Evolutionary conservation across 2,888 invertebrate genomes (phyloP), one percentile per base, ranked within the genome.

Genomic region (Athalia cordata): DNA sequence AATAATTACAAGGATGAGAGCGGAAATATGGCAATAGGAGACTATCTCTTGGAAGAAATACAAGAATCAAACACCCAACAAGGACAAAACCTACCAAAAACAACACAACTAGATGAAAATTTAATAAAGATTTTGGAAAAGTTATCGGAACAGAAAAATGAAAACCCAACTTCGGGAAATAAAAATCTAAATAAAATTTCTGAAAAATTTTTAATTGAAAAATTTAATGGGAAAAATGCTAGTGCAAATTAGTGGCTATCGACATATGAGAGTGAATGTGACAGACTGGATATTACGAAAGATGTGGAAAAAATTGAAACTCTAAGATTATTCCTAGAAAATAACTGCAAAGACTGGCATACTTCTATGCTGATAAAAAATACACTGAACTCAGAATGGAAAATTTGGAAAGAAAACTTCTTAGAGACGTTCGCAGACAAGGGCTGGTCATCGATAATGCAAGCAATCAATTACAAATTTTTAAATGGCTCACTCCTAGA

Each of bases 281-380:
- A 65, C 4, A 65, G 64, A 47, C 11, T 65, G 11, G 45, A 65
- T 45, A 65, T 65, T 45, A 76, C 59, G 77, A 49, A 81, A 47
- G 87, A 90, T 72, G 86, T 8, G 15, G 70, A 76, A 13, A 80
- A 76, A 13, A 78, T 79, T 52, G 65, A 78, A 67, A 77, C 65
- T 76, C 45, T 81, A 57, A 77, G 79, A 80, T 70, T 78, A 13
- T 80, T 81, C 61, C 62, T 81, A 78, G 78, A 78, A 77, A 72
- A 66, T 8, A 61, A 77, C 7, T 75, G 78, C 61, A 67, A 66
- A 70, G 81, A 82, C 29, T 81, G 81, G 81, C 80, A 81, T 45
- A 82, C 75, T 49, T 78, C 72, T 47, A 81, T 78, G 79, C 70
- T 81, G 9, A 79, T 81, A 78, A 82, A 80, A 76, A 61, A 61